These are phyloP conservation scores for Andricus grossulariae DNA, from an alignment of 1,140 invertebrate genomes.

Conservation along the genomic window DNA sequence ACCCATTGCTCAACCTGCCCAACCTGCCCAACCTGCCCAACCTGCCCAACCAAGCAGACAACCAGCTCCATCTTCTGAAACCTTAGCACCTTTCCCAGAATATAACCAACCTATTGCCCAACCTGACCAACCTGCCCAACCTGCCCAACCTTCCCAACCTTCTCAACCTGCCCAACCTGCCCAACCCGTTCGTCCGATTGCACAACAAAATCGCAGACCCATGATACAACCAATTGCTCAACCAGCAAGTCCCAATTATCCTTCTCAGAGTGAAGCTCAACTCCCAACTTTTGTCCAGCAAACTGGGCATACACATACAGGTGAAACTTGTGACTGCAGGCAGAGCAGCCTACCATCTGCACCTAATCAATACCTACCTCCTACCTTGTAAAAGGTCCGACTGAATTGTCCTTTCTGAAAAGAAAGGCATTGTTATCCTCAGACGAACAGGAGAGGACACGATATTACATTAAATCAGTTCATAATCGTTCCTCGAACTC, in stretches of 20 bases:
- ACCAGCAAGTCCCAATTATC: neutral
- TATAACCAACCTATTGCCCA: slow-evolving; percentile 4
- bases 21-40: neutral
- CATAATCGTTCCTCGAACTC: slow-evolving; percentile 16
- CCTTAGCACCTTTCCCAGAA: neutral
- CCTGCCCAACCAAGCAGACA: neutral
- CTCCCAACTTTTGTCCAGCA: neutral
- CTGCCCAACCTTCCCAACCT: too few relatives aligned
- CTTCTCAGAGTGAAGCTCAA: neutral
- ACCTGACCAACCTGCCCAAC: neutral
- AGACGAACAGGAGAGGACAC: slow-evolving; percentile 23
- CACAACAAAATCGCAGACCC: neutral
- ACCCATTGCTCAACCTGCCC: neutral
- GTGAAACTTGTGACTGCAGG: slow-evolving; percentile 61
- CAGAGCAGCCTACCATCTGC: slow-evolving; percentile 60
- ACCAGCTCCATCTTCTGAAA: neutral
- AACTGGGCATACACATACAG: slow-evolving; percentile 42
- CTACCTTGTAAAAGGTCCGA: slow-evolving; percentile 57
- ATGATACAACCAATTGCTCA: neutral
- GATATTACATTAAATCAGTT: neutral
- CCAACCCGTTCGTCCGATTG: neutral
- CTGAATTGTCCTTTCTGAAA: slow-evolving; percentile 43
- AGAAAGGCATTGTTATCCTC: slow-evolving; percentile 30
- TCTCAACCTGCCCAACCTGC: neutral
- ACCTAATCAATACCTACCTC: slow-evolving; percentile 70